Evolutionary conservation across 2,888 invertebrate genomes (phyloP), one percentile per base, ranked within the genome.

Genomic region (Clivina fossor): DNA sequence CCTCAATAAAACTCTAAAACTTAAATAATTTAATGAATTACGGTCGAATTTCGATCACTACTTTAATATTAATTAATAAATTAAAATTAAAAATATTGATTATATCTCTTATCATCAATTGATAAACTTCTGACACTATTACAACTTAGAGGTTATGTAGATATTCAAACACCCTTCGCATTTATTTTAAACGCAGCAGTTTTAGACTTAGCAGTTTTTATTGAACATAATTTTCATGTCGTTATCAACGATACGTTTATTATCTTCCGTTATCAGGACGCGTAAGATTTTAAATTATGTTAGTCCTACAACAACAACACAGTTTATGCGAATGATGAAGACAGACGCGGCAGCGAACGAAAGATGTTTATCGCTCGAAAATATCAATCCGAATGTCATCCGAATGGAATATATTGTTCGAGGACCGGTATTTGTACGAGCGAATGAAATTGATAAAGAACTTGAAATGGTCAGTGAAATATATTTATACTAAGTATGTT

Each of bases 351-450:
- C n/a, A n/a, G n/a, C n/a, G 5, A n/a, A n/a, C n/a, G 24, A 38
- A 33, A 24, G 20, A 8, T 40, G 46, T 47, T 53, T 80, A 32
- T 75, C 73, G 28, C 65, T 88, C 63, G 85, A 88, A 2, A 90
- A 84, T 68, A 82, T 96, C 63, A 96, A 93, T 71, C 90, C 90
- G 1, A 83, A 88, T 69, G 84, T 95, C 40, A 82, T 88, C 62
- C 79, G 81, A 59, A 86, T 97, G 88, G 90, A 97, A 74, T 97
- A 97, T 74, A 96, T 95, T 1, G 95, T 97, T 9, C 83, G 95
- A 61, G 96, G 96, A 0, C 95, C 96, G 1, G 80, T 96, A 57
- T 92, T 96, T 48, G 86, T 87, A 51, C 80, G 94, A 54, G 95
- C 96, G 35, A 82, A 82, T 1, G 90, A 93, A 75, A 86, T 97